Conservation (phyloP, 2,888 invertebrate species). For the Stenoptilia bipunctidactyla region DNA sequence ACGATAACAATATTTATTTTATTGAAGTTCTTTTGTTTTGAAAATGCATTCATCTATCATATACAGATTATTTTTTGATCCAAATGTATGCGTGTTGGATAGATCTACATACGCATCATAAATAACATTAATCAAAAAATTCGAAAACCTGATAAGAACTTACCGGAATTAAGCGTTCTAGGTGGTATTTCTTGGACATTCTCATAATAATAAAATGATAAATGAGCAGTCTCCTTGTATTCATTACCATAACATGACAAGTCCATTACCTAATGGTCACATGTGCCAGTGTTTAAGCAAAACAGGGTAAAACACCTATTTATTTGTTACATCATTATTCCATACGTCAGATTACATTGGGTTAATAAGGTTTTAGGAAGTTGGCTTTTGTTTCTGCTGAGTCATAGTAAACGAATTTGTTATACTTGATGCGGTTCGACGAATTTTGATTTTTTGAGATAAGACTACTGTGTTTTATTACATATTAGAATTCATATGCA, state of each 20-base stretch:
- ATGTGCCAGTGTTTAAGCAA: conserved; percentile 25
- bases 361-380: conserved; percentile 9
- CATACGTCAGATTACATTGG: conserved; percentile 26
- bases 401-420: conserved; percentile 47
- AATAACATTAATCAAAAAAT: conserved; percentile 44
- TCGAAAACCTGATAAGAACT: conserved; percentile 32
- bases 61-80: neutral
- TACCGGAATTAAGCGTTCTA: conserved; percentile 34
- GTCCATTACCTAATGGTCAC: conserved; percentile 56
- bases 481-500: no score
- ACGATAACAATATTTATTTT: conserved; percentile 7
- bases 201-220: conserved; percentile 50
- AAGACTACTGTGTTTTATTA: conserved; percentile 22
- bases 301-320: conserved; percentile 30
- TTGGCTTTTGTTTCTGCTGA: conserved; percentile 20
- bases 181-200: conserved; percentile 31
- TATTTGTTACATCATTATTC: conserved; percentile 27
- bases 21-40: conserved; percentile 15
- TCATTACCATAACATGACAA: conserved; percentile 69
- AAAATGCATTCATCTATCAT: conserved; percentile 17
- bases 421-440: conserved; percentile 32
- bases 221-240: conserved; percentile 44
- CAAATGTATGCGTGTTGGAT: neutral
- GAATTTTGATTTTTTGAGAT: conserved; percentile 38
- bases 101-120: conserved; percentile 1